Evolutionary conservation across 2,797 vertebrate species (phyloP), one percentile per base, ranked within the genome.

Genomic region (Kryptopterus vitreolus): DNA sequence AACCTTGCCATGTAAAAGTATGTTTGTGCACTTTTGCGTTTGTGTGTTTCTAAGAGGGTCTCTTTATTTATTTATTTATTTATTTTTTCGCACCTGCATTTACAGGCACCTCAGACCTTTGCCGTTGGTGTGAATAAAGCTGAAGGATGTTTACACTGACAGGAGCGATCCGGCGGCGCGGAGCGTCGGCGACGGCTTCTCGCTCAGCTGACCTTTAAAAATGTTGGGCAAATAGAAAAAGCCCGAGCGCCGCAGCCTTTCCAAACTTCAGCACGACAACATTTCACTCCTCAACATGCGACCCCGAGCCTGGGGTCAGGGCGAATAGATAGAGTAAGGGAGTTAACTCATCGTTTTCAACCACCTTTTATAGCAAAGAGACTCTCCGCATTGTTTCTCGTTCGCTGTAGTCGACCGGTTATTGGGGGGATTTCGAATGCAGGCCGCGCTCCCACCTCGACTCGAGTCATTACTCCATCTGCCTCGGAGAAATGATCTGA

Each of bases 141-240:
- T 55, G 24, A 74, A 61, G 71, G 53, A 77, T 46, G 69, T 82
- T 38, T 61, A 77, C 13, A 1, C 13, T 74, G 74, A 55, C 65
- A 73, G 24, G 35, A 78, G 29, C 52, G 43, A 57, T 70, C 38
- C 66, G 26, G 11, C 10, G 1, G 46, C 48, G 55, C 16, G 43
- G 59, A 53, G 48, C 38, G n/a, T n/a, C 52, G 20, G n/a, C 1
- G 53, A 59, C 15, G 18, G 59, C 22, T 71, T 77, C 48, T 48
- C 76, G 71, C 48, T 61, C 33, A 13, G 22, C 13, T 81, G 78
- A 84, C 78, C 81, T 77, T 75, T 69, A 70, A 82, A 72, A 76
- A 52, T 48, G 26, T 53, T 61, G 58, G 76, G 55, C 33, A 79
- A 71, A 78, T 53, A 71, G 46, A 77, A 61, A 81, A 52, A n/a